Conservation (phyloP, 1,140 invertebrate species). For the Brachionus angularis region DNA sequence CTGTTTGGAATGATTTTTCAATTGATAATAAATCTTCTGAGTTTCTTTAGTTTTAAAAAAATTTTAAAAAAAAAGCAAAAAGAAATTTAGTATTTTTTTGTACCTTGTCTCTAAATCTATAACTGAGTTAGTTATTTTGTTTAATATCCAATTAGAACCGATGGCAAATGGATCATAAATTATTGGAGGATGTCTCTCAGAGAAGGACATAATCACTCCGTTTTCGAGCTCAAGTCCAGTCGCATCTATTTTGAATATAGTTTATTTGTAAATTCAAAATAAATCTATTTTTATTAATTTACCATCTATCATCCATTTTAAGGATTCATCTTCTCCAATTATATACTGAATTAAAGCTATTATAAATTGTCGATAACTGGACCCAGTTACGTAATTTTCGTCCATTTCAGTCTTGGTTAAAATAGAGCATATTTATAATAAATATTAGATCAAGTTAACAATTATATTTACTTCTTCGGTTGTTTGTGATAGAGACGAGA, state of each 20-base stretch:
- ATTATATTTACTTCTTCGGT: neutral
- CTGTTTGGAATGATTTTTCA: slow-evolving; percentile 42
- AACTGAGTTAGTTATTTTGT: neutral
- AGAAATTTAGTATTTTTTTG: neutral
- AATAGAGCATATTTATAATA: too few species aligned
- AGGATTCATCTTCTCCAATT: neutral
- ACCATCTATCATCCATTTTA: slow-evolving; percentile 22
- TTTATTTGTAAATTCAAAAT: neutral
- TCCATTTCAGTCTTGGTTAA: neutral
- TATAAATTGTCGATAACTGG: slow-evolving; percentile 42
- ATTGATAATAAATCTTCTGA: slow-evolving; percentile 11
- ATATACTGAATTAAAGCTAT: slow-evolving; percentile 28
- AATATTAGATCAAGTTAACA: too few species aligned
- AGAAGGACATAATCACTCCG: slow-evolving; percentile 3
- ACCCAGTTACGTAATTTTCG: slow-evolving; percentile 1
- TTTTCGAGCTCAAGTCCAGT: slow-evolving; percentile 33
- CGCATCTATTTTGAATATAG: slow-evolving; percentile 5
- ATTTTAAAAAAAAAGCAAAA: neutral
- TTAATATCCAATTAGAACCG: slow-evolving; percentile 10
- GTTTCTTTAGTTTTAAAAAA: neutral
- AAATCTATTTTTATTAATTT: too few species aligned
- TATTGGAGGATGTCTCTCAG: slow-evolving; percentile 5
- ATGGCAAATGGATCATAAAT: slow-evolving; percentile 40
- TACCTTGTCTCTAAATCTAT: slow-evolving; percentile 22
- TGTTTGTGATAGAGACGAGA: neutral